phyloP scores from a whole-genome alignment of 2,113 vertebrate species.

The Phoenicopterus ruber region DNA sequence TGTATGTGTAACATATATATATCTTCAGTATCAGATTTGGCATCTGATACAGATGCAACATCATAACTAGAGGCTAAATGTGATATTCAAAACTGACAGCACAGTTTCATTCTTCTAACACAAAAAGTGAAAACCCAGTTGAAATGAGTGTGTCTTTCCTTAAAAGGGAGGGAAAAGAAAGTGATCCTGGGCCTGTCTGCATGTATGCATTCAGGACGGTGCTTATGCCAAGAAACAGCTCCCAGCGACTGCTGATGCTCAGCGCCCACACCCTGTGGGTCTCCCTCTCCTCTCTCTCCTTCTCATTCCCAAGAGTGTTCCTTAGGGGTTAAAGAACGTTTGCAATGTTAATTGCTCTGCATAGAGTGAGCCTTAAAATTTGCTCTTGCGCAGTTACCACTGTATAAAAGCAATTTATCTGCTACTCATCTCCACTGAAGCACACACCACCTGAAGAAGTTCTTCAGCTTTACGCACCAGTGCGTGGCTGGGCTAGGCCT shows the following conservation, averaged over 20 bases:
- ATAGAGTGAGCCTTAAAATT: conserved; percentile 1
- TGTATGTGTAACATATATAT: background rate
- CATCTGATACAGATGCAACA: background rate
- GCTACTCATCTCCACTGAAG: background rate
- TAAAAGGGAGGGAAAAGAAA: background rate
- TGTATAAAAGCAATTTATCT: background rate
- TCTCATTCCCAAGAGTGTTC: background rate
- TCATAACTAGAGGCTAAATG: background rate
- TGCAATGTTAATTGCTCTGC: conserved; percentile 9
- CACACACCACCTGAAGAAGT: background rate
- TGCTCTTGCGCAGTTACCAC: background rate
- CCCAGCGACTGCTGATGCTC: background rate
- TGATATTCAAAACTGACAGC: background rate
- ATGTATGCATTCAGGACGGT: background rate
- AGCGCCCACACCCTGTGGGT: background rate
- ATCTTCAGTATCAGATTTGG: background rate
- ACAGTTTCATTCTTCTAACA: background rate
- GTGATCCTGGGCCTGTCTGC: background rate
- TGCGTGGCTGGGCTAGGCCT: background rate
- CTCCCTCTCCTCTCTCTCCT: background rate
- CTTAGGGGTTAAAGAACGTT: background rate
- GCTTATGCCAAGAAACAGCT: background rate
- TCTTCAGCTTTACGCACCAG: background rate
- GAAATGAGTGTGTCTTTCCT: background rate
- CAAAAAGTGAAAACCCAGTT: background rate